phyloP scores from a whole-genome alignment of 2,888 invertebrate species.

The Bombylius major region DNA sequence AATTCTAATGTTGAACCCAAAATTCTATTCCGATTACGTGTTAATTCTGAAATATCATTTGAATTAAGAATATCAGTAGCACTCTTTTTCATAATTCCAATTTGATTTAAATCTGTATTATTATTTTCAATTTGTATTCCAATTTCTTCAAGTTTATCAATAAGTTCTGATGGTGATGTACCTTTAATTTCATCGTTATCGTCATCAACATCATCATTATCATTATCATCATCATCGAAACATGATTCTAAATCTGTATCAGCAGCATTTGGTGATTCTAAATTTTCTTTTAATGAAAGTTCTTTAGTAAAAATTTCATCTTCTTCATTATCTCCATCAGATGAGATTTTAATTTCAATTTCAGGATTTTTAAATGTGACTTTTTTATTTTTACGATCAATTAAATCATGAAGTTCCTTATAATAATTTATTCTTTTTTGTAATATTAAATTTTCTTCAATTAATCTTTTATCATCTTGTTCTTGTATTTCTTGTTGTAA shows the following conservation, averaged over 20 bases:
- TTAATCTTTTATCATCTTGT: conserved; percentile 22
- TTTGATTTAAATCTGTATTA: not conserved
- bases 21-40: conserved; percentile 23
- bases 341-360: not conserved
- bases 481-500: conserved; percentile 21
- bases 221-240: conserved; percentile 18
- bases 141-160: conserved; percentile 17
- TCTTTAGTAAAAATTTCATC: too few relatives aligned
- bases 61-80: conserved; percentile 27
- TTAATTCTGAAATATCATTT: conserved; percentile 21
- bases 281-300: conserved; percentile 1
- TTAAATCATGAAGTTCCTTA: conserved; percentile 21
- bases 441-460: conserved; percentile 23
- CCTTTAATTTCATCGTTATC: not conserved
- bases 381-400: conserved; percentile 9
- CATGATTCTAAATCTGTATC: conserved; percentile 25
- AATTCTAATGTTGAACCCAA: conserved; percentile 12
- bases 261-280: conserved; percentile 14
- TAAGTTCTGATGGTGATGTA: conserved; percentile 16
- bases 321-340: too few relatives aligned
- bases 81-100: conserved; percentile 17
- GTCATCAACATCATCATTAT: conserved; percentile 22
- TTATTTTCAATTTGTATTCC: conserved; percentile 10
- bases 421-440: conserved; percentile 27
- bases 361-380: not conserved